A percentile compares a stretch with the other conserved stretches of the same genome.
Evolutionary conservation across 1,140 invertebrate genomes (phyloP).

Genomic region (Oryzaephilus surinamensis): DNA sequence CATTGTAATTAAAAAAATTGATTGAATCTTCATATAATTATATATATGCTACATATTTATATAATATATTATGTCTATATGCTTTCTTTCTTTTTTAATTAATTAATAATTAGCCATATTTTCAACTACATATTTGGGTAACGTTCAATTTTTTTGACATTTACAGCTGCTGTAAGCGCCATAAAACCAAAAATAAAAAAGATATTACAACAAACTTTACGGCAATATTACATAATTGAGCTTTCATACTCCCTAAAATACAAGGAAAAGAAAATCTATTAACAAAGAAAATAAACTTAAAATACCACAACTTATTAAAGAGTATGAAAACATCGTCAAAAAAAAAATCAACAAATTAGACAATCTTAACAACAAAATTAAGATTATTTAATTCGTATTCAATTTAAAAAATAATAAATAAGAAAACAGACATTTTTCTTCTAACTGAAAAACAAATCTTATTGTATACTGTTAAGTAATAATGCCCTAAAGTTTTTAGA

Average conservation of each 20-base stretch:
- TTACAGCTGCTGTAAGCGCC: constrained; percentile 12
- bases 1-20: constrained; percentile 33
- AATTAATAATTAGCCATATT: constrained; percentile 26
- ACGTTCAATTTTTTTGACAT: constrained; percentile 23
- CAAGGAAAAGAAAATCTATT: constrained; percentile 20
- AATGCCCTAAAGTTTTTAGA: too few relatives aligned
- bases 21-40: constrained; percentile 28
- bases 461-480: too few relatives aligned
- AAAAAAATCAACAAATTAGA: background rate
- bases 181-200: constrained; percentile 12
- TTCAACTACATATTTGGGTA: constrained; percentile 22
- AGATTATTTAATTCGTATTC: too few relatives aligned
- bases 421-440: too few relatives aligned
- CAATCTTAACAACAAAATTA: too few relatives aligned
- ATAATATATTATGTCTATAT: constrained; percentile 33
- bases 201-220: constrained; percentile 7
- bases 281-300: constrained; percentile 23
- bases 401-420: too few relatives aligned
- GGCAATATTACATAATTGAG: too few relatives aligned
- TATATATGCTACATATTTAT: constrained; percentile 26
- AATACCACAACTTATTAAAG: constrained; percentile 8
- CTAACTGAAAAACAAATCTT: too few relatives aligned
- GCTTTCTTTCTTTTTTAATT: constrained; percentile 21
- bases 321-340: constrained; percentile 5
- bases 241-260: constrained; percentile 14